phyloP scores from a whole-genome alignment of 2,797 vertebrate species.

The Acipenser oxyrinchus region DNA sequence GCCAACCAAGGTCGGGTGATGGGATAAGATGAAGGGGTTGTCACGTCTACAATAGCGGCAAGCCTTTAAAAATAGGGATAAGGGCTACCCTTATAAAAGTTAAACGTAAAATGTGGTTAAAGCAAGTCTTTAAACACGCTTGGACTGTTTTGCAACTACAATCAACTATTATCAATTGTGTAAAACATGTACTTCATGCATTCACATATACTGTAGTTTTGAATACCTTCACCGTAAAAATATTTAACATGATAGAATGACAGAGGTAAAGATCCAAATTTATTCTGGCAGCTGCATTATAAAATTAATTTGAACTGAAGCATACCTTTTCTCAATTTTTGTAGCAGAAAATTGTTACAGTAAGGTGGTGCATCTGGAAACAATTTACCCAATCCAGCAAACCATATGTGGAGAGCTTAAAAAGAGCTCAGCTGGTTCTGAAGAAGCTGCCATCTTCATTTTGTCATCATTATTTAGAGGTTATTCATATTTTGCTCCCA shows the following conservation, averaged over 20 bases:
- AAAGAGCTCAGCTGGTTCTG: neutral
- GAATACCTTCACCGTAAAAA: neutral
- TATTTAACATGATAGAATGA: neutral
- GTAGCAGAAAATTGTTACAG: neutral
- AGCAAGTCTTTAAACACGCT: no score
- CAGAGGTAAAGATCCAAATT: neutral
- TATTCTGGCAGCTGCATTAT: neutral
- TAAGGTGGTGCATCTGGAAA: neutral
- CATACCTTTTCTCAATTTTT: neutral
- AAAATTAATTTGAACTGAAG: neutral
- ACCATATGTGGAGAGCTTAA: neutral
- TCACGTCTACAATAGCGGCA: no score
- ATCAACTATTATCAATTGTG: no score
- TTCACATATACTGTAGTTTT: no score
- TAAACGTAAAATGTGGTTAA: no score
- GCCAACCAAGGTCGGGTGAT: no score
- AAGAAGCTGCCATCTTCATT: neutral
- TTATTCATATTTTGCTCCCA: neutral
- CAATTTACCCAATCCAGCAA: neutral
- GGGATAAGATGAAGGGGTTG: no score
- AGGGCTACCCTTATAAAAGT: no score
- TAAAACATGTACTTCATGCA: no score
- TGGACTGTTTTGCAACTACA: no score
- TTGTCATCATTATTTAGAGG: neutral
- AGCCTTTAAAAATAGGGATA: no score